Percentiles rank a stretch among this genome's conserved stretches.
Evolutionary conservation across 2,797 vertebrate species (phyloP).

Genomic region (Brachyrhaphis roseni): DNA sequence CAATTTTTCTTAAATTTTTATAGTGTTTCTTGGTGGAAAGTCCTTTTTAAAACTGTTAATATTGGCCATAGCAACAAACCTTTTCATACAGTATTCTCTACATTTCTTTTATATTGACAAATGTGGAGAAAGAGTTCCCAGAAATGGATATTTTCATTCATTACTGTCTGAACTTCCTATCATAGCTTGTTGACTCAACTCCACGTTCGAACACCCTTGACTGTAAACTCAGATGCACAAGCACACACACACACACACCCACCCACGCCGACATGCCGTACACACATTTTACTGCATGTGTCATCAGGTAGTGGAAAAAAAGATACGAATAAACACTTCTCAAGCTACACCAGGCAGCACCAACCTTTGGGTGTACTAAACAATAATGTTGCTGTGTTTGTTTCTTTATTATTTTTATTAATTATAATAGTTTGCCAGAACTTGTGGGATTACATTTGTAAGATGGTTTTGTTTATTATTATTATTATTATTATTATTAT

Average conservation of each 20-base stretch:
- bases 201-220: conserved; percentile 83
- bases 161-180: conserved; percentile 86
- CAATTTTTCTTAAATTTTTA: background rate
- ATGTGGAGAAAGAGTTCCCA: conserved; percentile 84
- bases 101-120: background rate
- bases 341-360: conserved; percentile 46
- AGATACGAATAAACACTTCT: conserved; percentile 61
- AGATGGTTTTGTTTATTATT: background rate
- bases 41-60: background rate
- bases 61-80: background rate
- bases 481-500: no score
- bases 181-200: conserved; percentile 98
- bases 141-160: conserved; percentile 84
- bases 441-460: background rate
- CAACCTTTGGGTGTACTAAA: conserved; percentile 50
- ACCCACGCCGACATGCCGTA: conserved; percentile 2
- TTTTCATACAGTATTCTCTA: conserved; percentile 45
- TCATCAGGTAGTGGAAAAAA: conserved; percentile 73
- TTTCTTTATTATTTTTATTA: background rate
- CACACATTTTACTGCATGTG: conserved; percentile 69
- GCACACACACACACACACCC: conserved; percentile 6
- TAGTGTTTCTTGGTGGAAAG: background rate
- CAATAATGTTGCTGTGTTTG: conserved; percentile 23
- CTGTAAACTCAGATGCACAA: conserved; percentile 71
- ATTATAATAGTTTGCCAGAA: background rate